Evolutionary conservation across 2,888 invertebrate genomes (phyloP), one percentile per base, ranked within the genome.

Genomic region (Stramonita haemastoma): DNA sequence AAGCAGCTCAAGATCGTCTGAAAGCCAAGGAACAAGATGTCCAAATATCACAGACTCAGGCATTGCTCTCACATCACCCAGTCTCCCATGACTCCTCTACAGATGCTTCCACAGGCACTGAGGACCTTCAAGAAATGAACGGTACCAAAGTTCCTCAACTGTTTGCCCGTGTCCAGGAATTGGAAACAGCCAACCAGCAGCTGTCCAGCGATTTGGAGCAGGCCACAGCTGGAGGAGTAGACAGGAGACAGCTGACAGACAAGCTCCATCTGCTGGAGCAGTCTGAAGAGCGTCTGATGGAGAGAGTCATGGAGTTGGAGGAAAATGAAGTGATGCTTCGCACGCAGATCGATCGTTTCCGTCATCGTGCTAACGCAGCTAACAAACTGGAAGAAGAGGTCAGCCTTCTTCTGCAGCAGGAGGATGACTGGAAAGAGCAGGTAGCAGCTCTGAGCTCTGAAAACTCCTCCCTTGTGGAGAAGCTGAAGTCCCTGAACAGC

Each of bases 231-330:
- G 92, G 93, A 32, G 93, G 93, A 32, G n/a, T 15, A 19, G 73
- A 89, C 34, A 34, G 56, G 26, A 93, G 92, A 90, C 92, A 94
- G 66, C 86, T 94, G 70, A 92, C 93, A 46, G 94, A 94, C 56
- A 94, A 94, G 89, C 92, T 94, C n/a, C 93, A 92, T 84, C 92
- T 93, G 36, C 91, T 95, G 88, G 94, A 95, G 91, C 91, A 93
- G 56, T 92, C 94, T n/a, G 95, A 95, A 88, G 94, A 94, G 88
- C 93, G 93, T 57, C 90, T 95, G 88, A 94, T 95, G 94, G 94
- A 95, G 81, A 93, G 93, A 87, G 93, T 95, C 15, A 92, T 94
- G 93, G 95, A 95, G 91, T 90, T 94, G 56, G 94, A 94, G 87
- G 90, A 91, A 79, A 60, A 36, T 56, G 89, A 46, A 60, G 89